These are phyloP conservation scores for Andrena cerasifolii DNA, from an alignment of 1,140 invertebrate species.

Conservation along the genomic window DNA sequence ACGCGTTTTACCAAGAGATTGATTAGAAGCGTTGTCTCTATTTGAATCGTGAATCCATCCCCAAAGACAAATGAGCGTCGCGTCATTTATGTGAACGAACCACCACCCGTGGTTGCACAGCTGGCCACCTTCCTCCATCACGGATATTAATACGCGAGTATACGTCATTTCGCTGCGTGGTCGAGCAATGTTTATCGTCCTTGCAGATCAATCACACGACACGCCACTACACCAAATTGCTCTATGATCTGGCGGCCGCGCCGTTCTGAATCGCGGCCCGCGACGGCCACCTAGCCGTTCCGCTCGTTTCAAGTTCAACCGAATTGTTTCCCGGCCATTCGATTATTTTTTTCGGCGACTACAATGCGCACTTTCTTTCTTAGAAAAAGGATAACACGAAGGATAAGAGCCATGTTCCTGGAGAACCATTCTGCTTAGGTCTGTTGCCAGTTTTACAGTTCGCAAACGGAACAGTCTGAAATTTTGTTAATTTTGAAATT, in stretches of 20 bases:
- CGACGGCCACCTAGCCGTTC: not conserved
- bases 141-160: constrained; percentile 77
- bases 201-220: constrained; percentile 75
- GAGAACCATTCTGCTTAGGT: no score
- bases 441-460: no score
- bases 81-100: constrained; percentile 73
- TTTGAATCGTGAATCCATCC: constrained; percentile 75
- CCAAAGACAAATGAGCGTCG: constrained; percentile 77
- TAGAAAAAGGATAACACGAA: no score
- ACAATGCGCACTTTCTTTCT: no score
- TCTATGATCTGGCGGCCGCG: constrained; percentile 58
- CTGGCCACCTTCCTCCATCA: constrained; percentile 75
- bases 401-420: no score
- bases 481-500: no score
- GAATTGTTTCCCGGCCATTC: not conserved
- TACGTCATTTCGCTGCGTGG: constrained; percentile 74
- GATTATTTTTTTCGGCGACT: not conserved
- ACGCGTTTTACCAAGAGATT: constrained; percentile 67
- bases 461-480: no score
- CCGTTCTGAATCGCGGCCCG: constrained; percentile 18
- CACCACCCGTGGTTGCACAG: constrained; percentile 75
- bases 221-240: constrained; percentile 63
- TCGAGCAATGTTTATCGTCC: constrained; percentile 77
- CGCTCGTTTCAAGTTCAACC: not conserved
- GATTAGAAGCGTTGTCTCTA: constrained; percentile 71